These are phyloP conservation scores for Marmota monax DNA, from an alignment of 2,113 vertebrate genomes.

Conservation along the genomic window DNA sequence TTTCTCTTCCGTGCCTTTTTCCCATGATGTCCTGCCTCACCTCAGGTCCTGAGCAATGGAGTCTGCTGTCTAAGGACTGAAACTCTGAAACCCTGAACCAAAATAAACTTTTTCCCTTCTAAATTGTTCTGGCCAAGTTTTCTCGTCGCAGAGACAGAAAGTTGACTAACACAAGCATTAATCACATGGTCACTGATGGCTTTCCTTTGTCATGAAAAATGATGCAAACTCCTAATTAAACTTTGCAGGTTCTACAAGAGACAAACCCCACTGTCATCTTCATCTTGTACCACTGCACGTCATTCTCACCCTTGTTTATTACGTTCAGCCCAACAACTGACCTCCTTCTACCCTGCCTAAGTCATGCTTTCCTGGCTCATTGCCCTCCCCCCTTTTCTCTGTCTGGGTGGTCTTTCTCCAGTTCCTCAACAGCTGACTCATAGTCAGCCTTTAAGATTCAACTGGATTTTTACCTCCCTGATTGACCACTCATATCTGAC, in stretches of 20 bases:
- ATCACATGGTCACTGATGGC: not conserved
- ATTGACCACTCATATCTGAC: not conserved
- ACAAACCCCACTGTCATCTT: not conserved
- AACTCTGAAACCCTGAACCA: no score
- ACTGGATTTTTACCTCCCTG: not conserved
- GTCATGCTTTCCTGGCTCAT: not conserved
- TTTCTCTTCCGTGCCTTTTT: no score
- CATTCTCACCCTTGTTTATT: not conserved
- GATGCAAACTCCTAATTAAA: not conserved
- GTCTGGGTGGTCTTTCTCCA: not conserved
- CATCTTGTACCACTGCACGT: not conserved
- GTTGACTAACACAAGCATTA: not conserved
- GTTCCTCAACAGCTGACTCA: not conserved
- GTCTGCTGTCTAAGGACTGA: no score
- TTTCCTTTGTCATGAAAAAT: not conserved
- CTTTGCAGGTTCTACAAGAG: not conserved
- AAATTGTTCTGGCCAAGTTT: no score
- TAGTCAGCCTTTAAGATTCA: constrained; percentile 8
- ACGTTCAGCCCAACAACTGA: not conserved
- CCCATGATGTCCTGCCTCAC: no score
- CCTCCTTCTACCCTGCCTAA: not conserved
- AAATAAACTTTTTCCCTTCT: no score
- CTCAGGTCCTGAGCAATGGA: no score
- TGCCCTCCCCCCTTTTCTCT: not conserved
- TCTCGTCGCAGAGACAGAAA: no score